Percentiles rank a stretch among this genome's conserved stretches.
Evolutionary conservation across 2,888 invertebrate genomes (phyloP).

Genomic region (Rotaria magnacalcarata): DNA sequence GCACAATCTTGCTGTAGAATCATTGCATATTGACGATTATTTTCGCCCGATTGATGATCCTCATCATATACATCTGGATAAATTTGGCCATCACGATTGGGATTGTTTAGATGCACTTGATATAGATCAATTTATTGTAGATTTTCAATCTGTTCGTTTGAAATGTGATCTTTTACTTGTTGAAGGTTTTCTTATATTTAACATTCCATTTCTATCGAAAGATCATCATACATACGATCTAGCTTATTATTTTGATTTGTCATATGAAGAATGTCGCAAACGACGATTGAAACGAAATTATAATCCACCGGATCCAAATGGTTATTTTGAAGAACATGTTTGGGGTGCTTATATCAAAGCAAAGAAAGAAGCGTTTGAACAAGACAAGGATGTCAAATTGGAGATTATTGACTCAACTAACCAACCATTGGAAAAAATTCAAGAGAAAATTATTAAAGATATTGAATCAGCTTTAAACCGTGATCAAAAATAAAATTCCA

Average conservation of each 20-base stretch:
- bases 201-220: neutral
- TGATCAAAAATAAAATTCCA: neutral
- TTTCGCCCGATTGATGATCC: neutral
- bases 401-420: neutral
- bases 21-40: constrained; percentile 6
- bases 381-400: neutral
- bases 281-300: constrained; percentile 64
- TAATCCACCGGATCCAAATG: constrained; percentile 77
- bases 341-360: constrained; percentile 75
- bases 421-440: neutral
- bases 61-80: neutral
- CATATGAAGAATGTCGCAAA: neutral
- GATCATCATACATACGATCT: neutral
- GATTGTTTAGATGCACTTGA: neutral
- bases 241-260: constrained; percentile 13
- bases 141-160: neutral
- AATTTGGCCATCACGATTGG: constrained; percentile 7
- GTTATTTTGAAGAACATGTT: constrained; percentile 80
- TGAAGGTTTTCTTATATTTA: constrained; percentile 33
- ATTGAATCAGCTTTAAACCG: neutral
- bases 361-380: constrained; percentile 48
- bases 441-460: neutral
- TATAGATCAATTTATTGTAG: neutral
- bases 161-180: neutral
- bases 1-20: neutral